Evolutionary conservation across 1,140 invertebrate species (phyloP), one percentile per base, ranked within the genome.

Genomic region (Heliconius hermathena): DNA sequence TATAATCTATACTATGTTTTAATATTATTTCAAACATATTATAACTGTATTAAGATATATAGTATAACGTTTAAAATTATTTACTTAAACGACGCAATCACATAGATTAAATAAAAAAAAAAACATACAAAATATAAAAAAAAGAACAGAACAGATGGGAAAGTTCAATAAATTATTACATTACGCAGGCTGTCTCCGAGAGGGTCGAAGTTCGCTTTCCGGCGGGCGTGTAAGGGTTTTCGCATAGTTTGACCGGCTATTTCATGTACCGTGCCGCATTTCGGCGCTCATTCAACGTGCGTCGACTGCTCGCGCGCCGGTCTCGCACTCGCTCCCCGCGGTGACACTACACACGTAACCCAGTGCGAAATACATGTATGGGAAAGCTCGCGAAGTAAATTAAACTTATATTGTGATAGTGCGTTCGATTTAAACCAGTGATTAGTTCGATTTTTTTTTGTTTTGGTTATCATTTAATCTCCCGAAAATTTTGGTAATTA

Each of bases 211-310:
- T 86, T 87, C 86, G 85, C 85, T 88, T 89, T 91, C 87, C 88
- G 83, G 83, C 87, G 84, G 84, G 83, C 90, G 91, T 57, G 54
- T 90, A 92, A 93, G 90, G 91, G 92, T 92, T 94, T 94, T 94
- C 91, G 93, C 93, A 89, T 92, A 91, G 88, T 90, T 92, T 88
- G 89, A 91, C 87, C 86, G 91, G 89, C 90, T 94, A 94, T 94
- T 94, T 94, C 87, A 94, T 91, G 87, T 92, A 91, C 90, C 78
- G 90, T 89, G 87, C 90, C 87, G 89, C 91, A 89, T 90, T 93
- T 93, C 83, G 90, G 93, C 87, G 90, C 83, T 89, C 93, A 94
- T 94, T 94, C 93, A 91, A 88, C 90, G 90, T 85, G 86, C 83
- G 91, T 85, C 91, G 87, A 87, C 84, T 89, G 91, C 87, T 79